Evolutionary conservation across 2,113 vertebrate genomes (phyloP).

Genomic region (Tiliqua scincoides): DNA sequence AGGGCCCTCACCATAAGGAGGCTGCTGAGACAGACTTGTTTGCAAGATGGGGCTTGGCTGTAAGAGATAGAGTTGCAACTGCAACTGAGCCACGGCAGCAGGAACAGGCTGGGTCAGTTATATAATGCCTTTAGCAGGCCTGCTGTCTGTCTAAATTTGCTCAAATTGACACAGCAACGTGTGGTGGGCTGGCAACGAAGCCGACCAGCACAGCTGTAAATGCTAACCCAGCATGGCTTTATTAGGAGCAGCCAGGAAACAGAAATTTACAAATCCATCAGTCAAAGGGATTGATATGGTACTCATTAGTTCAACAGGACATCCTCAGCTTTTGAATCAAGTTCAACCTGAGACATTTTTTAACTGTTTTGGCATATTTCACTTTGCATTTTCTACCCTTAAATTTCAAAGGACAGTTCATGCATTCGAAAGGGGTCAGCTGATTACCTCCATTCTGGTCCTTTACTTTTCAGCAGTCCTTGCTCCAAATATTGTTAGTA

Average conservation of each 20-base stretch:
- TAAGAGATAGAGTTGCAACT: background rate
- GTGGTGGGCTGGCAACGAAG: background rate
- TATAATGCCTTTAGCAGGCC: background rate
- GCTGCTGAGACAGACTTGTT: background rate
- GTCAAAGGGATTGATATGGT: background rate
- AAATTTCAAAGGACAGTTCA: background rate
- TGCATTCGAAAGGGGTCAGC: background rate
- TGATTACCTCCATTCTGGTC: too few species aligned
- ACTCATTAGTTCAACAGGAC: background rate
- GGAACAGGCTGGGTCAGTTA: background rate
- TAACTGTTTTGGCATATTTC: background rate
- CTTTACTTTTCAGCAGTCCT: background rate
- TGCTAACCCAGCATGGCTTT: background rate
- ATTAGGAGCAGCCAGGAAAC: background rate
- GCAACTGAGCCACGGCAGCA: background rate
- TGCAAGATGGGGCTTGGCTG: background rate
- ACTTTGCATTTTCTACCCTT: background rate
- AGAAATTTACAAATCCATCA: background rate
- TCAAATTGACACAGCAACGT: background rate
- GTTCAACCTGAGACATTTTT: background rate
- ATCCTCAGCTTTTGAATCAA: background rate
- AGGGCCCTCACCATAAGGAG: background rate
- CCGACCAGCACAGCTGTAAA: background rate
- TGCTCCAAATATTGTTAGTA: background rate
- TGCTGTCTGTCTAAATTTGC: background rate